Percentiles rank a stretch among this genome's conserved stretches.
Evolutionary conservation across 2,113 vertebrate species (phyloP).

Genomic region (Sapajus apella): DNA sequence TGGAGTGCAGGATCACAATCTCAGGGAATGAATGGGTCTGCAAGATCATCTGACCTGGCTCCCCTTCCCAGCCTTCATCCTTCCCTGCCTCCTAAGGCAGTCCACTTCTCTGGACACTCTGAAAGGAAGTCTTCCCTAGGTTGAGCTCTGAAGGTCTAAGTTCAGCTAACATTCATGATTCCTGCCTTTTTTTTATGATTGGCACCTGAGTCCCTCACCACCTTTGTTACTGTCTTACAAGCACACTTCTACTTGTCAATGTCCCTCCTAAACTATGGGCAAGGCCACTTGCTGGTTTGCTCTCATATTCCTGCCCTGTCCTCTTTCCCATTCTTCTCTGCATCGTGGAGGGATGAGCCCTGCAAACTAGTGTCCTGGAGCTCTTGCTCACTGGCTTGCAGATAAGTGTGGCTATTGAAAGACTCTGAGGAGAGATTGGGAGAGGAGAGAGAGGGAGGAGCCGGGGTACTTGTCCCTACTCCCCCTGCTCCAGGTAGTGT

Average conservation of each 20-base stretch:
- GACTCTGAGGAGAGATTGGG: not conserved
- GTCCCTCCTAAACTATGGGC: not conserved
- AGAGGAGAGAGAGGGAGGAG: not conserved
- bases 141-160: not conserved
- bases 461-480: not conserved
- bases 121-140: not conserved
- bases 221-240: not conserved
- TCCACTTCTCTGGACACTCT: not conserved
- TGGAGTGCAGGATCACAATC: not conserved
- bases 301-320: not conserved
- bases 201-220: fast-evolving
- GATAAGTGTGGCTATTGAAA: not conserved
- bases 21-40: not conserved
- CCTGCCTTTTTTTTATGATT: not conserved
- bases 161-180: not conserved
- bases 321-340: not conserved
- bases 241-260: not conserved
- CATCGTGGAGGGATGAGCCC: not conserved
- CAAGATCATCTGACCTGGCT: no score
- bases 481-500: not conserved
- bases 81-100: not conserved
- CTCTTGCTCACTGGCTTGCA: not conserved
- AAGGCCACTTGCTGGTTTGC: not conserved
- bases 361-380: not conserved
- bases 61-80: no score